Base-by-base conservation (phyloP, 2,797 vertebrate species). In the Eurystomus glaucurus region DNA sequence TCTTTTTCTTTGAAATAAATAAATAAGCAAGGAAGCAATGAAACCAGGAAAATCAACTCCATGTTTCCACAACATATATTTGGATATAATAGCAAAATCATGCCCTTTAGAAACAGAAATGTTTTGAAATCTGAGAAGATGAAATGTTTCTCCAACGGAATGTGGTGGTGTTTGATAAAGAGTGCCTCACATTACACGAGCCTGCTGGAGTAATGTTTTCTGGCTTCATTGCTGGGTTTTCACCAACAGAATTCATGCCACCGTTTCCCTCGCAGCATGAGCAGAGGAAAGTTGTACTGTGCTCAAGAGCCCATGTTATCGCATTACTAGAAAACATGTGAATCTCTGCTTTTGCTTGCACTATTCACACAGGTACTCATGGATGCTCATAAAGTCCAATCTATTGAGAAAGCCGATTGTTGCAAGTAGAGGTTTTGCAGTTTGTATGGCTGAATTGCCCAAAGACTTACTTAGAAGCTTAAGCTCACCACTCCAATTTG, bases 101-200 rank as follows among this genome's bases (percentile, higher is more conserved):
- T 25, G 28, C 60, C 76, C 43, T 83, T 68, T 94, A 75, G 20
- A 33, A 94, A 21, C 45, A 93, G 64, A 72, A 91, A 86, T 51
- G 9, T 66, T 69, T 88, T 93, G 72, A 93, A 93, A 90, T 93
- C 75, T 65, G 74, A 90, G 60, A 87, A 55, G 3, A 14, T 33
- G 14, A 91, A 95, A 54, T 72, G 13, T 91, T 94, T 95, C 87
- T 91, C 76, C 51, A 86, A 23, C 29, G 88, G 64, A 61, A 76
- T 29, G 15, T 10, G 17, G 60, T 89, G 71, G 54, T 79, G 10
- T 25, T 86, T 77, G 88, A 65, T 92, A 93, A 89, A 68, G 55
- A 80, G 17, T 14, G 31, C 41, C 33, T 96, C 75, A 72, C 15
- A 22, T 50, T 85, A 21, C 70, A 25, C 1, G 18, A 84, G 45